A percentile compares a stretch with the other conserved stretches of the same genome.
Evolutionary conservation across 2,888 invertebrate genomes (phyloP).

Genomic region (Sturmia bella): DNA sequence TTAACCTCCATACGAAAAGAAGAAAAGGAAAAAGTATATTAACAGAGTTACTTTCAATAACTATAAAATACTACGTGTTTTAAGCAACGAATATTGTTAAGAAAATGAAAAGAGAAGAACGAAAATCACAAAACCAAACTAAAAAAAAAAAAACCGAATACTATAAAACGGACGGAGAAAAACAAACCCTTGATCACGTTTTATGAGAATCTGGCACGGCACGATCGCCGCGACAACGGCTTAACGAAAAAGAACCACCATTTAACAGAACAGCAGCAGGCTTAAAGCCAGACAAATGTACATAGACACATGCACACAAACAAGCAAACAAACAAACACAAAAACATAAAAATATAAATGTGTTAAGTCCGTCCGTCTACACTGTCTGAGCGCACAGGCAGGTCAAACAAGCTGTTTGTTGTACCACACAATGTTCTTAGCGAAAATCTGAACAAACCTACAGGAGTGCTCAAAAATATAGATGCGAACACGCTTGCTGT

Average conservation of each 20-base stretch:
- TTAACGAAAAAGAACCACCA: constrained; percentile 37
- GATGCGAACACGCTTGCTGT: too few species aligned
- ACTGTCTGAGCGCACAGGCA: too few species aligned
- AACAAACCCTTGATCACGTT: constrained; percentile 71
- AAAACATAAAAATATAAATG: too few species aligned
- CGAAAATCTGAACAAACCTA: too few species aligned
- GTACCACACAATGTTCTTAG: too few species aligned
- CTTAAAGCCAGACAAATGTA: constrained; percentile 7
- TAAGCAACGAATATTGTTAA: constrained; percentile 32
- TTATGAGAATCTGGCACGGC: constrained; percentile 62
- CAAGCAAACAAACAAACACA: too few species aligned
- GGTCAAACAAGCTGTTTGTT: too few species aligned
- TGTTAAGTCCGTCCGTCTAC: too few species aligned
- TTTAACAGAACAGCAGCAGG: constrained; percentile 33
- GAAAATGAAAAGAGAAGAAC: constrained; percentile 17
- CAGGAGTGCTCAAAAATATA: too few species aligned
- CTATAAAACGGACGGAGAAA: constrained; percentile 23
- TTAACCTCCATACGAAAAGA: not conserved
- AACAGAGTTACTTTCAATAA: constrained; percentile 7
- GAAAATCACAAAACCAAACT: constrained; percentile 9
- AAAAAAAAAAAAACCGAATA: constrained; percentile 40
- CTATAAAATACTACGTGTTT: constrained; percentile 33
- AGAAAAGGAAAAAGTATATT: not conserved
- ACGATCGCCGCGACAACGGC: constrained; percentile 57
- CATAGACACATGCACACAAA: not conserved